phyloP scores from a whole-genome alignment of 2,113 vertebrate genomes.

The Isichthys henryi region DNA sequence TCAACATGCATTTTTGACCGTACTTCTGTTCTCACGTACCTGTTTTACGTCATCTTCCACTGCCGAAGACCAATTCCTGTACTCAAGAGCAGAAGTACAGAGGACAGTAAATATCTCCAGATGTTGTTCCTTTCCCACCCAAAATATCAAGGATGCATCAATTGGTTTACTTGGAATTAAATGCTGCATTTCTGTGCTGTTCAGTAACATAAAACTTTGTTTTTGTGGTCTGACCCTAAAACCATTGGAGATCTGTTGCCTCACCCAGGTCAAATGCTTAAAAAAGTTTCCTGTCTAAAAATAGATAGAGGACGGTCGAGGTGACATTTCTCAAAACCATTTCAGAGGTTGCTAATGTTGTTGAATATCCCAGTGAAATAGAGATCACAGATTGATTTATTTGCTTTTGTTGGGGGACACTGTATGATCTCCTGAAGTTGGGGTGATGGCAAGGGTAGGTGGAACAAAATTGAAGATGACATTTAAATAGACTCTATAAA shows the following conservation, averaged over 20 bases:
- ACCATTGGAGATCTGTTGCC: neutral
- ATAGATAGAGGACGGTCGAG: neutral
- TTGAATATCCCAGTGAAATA: conserved; percentile 1
- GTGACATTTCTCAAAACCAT: neutral
- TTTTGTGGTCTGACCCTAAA: neutral
- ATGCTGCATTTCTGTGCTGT: neutral
- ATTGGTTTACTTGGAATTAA: neutral
- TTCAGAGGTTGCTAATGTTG: neutral
- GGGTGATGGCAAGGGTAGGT: neutral
- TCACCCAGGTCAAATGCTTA: neutral
- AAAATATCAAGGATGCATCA: neutral
- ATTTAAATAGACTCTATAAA: conserved; percentile 12
- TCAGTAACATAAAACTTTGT: neutral
- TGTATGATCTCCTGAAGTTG: neutral
- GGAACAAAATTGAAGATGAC: conserved; percentile 7
- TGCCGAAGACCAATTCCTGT: neutral
- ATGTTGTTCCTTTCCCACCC: neutral
- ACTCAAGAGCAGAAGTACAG: neutral
- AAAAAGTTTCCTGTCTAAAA: neutral
- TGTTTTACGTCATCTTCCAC: neutral
- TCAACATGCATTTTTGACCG: neutral
- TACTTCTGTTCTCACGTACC: neutral
- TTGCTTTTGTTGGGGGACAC: neutral
- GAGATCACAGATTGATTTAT: neutral
- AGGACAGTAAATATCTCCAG: neutral